These are phyloP conservation scores for Epistrophe grossulariae DNA, from an alignment of 2,888 invertebrate genomes.

Conservation along the genomic window DNA sequence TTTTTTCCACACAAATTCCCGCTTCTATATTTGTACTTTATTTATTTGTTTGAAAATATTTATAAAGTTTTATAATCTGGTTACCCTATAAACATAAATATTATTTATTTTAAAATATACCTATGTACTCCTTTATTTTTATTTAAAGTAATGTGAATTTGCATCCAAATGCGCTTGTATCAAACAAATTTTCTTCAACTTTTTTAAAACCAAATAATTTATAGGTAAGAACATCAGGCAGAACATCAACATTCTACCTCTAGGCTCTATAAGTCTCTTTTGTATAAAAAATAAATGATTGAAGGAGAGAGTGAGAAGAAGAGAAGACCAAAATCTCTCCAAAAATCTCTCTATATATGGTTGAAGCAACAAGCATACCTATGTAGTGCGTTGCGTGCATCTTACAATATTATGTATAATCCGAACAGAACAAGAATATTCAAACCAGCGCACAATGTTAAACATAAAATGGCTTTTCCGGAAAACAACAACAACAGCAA, in stretches of 20 bases:
- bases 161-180: no score
- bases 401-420: not conserved
- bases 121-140: no score
- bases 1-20: no score
- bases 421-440: not conserved
- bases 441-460: not conserved
- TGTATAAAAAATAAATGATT: not conserved
- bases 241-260: not conserved
- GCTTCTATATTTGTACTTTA: no score
- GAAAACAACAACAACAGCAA: conserved; percentile 18
- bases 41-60: no score
- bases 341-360: not conserved
- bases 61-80: no score
- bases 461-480: not conserved
- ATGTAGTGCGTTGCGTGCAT: not conserved
- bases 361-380: not conserved
- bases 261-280: not conserved
- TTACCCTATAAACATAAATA: no score
- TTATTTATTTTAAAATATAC: no score
- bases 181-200: no score
- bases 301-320: not conserved
- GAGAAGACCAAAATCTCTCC: not conserved
- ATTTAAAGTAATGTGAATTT: no score
- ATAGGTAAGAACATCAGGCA: no score
- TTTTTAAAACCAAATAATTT: no score